Conservation (phyloP, 2,797 vertebrate genomes). For the Hydrophis major region DNA sequence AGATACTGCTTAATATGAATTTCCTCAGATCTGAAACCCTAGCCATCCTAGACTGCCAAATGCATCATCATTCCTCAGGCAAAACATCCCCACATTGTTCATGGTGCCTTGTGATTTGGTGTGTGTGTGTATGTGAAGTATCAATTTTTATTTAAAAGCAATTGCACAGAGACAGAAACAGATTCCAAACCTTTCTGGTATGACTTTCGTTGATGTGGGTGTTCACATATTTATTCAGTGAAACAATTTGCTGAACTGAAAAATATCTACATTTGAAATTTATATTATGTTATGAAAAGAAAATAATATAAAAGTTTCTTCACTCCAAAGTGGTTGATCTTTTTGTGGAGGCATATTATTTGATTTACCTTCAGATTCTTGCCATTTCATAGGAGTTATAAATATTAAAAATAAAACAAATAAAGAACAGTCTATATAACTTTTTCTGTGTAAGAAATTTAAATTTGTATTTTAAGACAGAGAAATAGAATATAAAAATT, state of each 20-base stretch:
- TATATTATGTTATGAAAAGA: neutral
- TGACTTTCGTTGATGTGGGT: slow-evolving; percentile 29
- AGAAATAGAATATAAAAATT: neutral
- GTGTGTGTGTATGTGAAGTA: too few species aligned
- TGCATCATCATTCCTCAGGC: neutral
- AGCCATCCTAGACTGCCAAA: neutral
- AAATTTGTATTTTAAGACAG: neutral
- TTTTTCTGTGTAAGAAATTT: neutral
- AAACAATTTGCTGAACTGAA: neutral
- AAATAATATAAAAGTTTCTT: slow-evolving; percentile 2
- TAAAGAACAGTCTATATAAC: neutral
- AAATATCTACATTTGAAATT: neutral
- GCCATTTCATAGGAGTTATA: neutral
- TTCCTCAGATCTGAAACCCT: neutral
- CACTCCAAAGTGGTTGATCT: neutral
- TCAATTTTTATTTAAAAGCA: neutral
- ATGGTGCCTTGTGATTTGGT: neutral
- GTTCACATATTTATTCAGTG: neutral
- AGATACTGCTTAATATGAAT: neutral
- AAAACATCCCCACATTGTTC: neutral
- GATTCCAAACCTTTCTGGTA: slow-evolving; percentile 73
- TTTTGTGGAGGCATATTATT: neutral
- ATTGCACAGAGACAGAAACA: neutral
- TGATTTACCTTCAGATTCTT: neutral
- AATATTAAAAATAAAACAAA: neutral